phyloP scores from a whole-genome alignment of 1,140 invertebrate species.

The Laupala kohalensis region DNA sequence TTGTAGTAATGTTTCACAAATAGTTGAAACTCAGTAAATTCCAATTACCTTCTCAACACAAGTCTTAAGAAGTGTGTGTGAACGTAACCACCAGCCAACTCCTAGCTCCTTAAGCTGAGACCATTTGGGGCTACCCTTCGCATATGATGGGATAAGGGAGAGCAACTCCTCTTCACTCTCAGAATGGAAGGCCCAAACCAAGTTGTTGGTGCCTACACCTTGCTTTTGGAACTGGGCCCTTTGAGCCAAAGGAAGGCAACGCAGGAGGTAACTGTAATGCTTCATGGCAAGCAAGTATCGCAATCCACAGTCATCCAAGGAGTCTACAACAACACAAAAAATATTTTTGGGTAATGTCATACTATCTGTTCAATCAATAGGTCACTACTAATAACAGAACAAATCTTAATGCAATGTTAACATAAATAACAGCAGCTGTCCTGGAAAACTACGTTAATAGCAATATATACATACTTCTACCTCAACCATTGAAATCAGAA shows the following conservation, averaged over 20 bases:
- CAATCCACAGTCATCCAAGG: slow-evolving; percentile 93
- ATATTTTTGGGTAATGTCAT: no score
- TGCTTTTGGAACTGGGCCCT: slow-evolving; percentile 72
- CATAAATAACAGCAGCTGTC: no score
- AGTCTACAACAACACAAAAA: slow-evolving; percentile 40
- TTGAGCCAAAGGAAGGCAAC: slow-evolving; percentile 80
- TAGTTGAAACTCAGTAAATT: no score
- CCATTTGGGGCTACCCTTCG: slow-evolving; percentile 78
- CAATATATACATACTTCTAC: no score
- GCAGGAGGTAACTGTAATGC: slow-evolving; percentile 89
- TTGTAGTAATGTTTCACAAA: no score
- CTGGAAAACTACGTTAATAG: not conserved
- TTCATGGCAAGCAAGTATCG: slow-evolving; percentile 94
- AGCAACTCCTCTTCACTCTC: slow-evolving; percentile 94
- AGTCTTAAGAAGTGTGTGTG: slow-evolving; percentile 63
- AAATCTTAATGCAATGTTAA: no score
- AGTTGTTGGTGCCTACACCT: slow-evolving; percentile 82
- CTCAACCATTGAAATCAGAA: no score
- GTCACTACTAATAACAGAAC: no score
- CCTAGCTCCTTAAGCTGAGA: slow-evolving; percentile 81
- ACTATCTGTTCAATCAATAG: no score
- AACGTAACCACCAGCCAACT: slow-evolving; percentile 93
- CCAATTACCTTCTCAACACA: slow-evolving; percentile 77
- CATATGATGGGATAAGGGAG: slow-evolving; percentile 75
- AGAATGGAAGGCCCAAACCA: slow-evolving; percentile 99